These are phyloP conservation scores for Xestia ashworthii DNA, from an alignment of 2,888 invertebrate genomes.

Conservation along the genomic window DNA sequence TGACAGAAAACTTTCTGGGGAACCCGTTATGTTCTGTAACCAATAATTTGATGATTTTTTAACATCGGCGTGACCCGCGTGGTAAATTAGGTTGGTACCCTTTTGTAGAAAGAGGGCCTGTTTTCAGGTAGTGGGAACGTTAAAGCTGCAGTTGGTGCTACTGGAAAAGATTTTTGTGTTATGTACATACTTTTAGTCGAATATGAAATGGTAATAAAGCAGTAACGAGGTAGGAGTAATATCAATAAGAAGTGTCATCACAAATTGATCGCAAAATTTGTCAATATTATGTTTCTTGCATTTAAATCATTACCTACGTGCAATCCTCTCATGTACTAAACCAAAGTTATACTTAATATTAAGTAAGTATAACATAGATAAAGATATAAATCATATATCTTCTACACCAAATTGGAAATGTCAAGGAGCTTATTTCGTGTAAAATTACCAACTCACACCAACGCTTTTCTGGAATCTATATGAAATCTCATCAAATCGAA, in stretches of 20 bases:
- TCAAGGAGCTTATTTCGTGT: not conserved
- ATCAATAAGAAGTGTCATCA: not conserved
- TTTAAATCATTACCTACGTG: not conserved
- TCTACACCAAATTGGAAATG: not conserved
- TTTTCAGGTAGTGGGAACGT: not conserved
- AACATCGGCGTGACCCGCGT: not conserved
- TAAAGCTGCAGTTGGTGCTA: too few species aligned
- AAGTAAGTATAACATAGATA: not conserved
- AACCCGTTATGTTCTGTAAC: not conserved
- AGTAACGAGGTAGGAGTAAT: not conserved
- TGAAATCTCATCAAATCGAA: too few species aligned
- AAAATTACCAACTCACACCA: not conserved
- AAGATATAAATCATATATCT: not conserved
- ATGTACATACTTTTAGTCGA: not conserved
- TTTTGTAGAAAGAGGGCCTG: not conserved
- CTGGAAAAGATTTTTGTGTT: not conserved
- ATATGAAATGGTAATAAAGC: not conserved
- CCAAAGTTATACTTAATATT: not conserved
- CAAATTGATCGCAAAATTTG: not conserved
- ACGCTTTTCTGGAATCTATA: not conserved
- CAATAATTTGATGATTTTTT: not conserved
- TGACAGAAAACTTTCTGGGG: not conserved
- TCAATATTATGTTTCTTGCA: not conserved
- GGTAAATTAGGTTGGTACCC: not conserved
- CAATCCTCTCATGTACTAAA: not conserved